Evolutionary conservation across 1,140 invertebrate species (phyloP).

Genomic region (Odontomachus brunneus): DNA sequence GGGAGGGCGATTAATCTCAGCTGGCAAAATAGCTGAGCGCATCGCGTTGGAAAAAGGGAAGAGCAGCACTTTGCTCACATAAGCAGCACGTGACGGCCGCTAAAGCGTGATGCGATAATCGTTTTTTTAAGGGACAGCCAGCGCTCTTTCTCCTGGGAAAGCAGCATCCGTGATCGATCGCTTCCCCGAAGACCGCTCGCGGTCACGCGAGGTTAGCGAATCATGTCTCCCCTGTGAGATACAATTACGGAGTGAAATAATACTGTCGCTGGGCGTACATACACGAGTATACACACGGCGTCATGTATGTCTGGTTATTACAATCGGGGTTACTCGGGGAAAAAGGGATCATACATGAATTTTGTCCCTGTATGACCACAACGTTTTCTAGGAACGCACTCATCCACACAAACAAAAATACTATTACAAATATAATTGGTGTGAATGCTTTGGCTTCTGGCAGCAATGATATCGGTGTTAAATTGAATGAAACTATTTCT

Average conservation of each 20-base stretch:
- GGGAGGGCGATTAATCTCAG: constrained; percentile 35
- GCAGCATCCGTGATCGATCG: constrained; percentile 26
- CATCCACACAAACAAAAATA: too few relatives aligned
- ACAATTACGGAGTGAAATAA: background rate
- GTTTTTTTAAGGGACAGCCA: constrained; percentile 25
- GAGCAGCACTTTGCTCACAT: constrained; percentile 14
- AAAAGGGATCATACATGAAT: too few relatives aligned
- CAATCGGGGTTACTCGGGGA: too few relatives aligned
- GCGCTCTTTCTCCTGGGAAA: constrained; percentile 2
- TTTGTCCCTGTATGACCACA: too few relatives aligned
- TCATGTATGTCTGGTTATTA: too few relatives aligned
- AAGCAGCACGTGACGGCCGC: constrained; percentile 5
- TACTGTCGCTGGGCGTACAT: background rate
- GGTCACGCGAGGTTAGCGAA: constrained; percentile 2
- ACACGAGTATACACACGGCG: too few relatives aligned
- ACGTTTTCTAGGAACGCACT: too few relatives aligned
- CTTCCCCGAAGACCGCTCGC: background rate
- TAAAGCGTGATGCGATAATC: constrained; percentile 41
- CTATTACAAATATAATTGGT: too few relatives aligned
- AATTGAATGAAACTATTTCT: too few relatives aligned
- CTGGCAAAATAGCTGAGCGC: constrained; percentile 14
- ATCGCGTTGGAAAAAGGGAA: background rate
- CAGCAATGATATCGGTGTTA: too few relatives aligned
- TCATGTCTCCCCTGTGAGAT: background rate
- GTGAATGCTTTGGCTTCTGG: too few relatives aligned